Evolutionary conservation across 2,888 invertebrate species (phyloP), one percentile per base, ranked within the genome.

Genomic region (Ariolimax columbianus): DNA sequence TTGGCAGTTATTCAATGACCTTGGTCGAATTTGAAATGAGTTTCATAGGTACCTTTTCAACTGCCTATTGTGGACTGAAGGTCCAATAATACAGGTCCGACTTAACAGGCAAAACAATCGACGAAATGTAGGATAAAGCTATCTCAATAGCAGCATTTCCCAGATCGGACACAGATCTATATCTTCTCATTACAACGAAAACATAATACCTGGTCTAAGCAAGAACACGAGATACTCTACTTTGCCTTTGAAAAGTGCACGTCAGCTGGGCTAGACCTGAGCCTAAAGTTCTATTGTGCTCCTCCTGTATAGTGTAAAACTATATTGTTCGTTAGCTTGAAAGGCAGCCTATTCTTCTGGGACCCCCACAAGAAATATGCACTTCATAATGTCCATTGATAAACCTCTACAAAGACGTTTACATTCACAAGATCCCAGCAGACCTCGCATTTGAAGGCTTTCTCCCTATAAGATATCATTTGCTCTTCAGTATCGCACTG

Each of bases 271-370:
- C 51, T 75, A 30, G 4, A n/a, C n/a, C 38, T 63, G 23, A 51
- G 66, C 66, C 70, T 80, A 68, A 33, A 80, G 43, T 47, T 47
- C 40, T 43, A 6, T 70, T 66, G 66, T 79, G 36, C 66, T 43
- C 26, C 66, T 68, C 30, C 70, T 70, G 30, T 26, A 47, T 80
- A 36, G 70, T 30, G 33, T 30, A 55, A 47, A 80, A 80, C 51
- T 80, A 80, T 70, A 80, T 68, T 70, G 80, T 68, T 80, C 68
- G 23, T 47, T 47, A 30, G 30, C n/a, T 33, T 68, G 70, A 80
- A 80, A 70, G 51, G 68, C 47, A 26, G 0, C 26, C 80, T 70
- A 47, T 70, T 80, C 70, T 80, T 80, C 43, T 36, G 43, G 68
- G 19, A 68, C 23, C 43, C 43, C 80, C 40, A 40, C 51, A 40